These are phyloP conservation scores for Chelmon rostratus DNA, from an alignment of 2,797 vertebrate genomes.

Conservation along the genomic window DNA sequence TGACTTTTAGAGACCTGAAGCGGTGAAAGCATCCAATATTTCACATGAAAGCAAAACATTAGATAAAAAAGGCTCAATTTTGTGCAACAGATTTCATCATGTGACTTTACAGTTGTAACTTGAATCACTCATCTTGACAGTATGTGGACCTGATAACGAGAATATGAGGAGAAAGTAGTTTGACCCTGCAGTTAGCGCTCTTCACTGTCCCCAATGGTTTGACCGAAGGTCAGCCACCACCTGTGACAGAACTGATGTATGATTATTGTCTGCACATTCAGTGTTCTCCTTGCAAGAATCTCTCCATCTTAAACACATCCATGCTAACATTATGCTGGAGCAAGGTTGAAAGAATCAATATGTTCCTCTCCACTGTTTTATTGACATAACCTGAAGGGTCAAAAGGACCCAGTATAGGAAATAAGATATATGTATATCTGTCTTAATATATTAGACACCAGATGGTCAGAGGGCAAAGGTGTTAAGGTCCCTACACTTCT, in stretches of 20 bases:
- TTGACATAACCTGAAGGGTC: constrained; percentile 48
- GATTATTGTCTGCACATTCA: not conserved
- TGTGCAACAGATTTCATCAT: not conserved
- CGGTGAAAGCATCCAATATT: not conserved
- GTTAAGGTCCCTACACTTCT: not conserved
- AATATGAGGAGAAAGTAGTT: constrained; percentile 16
- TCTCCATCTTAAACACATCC: not conserved
- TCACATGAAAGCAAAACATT: not conserved
- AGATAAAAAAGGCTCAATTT: not conserved
- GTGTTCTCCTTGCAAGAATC: not conserved
- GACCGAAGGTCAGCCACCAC: constrained; percentile 30
- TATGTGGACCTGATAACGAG: constrained; percentile 1
- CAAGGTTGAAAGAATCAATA: constrained; percentile 56
- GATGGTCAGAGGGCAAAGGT: constrained; percentile 52
- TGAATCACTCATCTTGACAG: not conserved
- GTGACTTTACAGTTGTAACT: constrained; percentile 6
- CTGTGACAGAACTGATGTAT: not conserved
- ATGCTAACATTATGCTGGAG: constrained; percentile 17
- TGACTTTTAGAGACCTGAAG: constrained; percentile 2
- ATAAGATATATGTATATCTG: constrained; percentile 5
- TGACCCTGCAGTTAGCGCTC: constrained; percentile 12
- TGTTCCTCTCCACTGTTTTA: constrained; percentile 41
- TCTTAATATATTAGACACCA: not conserved
- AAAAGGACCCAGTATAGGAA: constrained; percentile 14
- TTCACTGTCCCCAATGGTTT: constrained; percentile 28